phyloP scores from a whole-genome alignment of 1,140 invertebrate species.

The Leptoteleia sp. region DNA sequence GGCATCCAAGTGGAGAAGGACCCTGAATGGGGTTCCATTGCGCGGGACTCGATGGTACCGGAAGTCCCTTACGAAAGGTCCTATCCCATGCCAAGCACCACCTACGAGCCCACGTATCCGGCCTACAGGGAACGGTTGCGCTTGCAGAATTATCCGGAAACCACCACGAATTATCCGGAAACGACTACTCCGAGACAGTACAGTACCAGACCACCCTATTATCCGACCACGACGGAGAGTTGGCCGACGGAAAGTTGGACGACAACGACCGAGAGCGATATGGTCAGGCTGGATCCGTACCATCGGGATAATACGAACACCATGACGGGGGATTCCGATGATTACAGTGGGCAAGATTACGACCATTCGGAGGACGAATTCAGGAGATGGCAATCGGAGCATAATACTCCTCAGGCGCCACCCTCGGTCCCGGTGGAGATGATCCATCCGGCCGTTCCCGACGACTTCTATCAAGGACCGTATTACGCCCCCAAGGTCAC shows the following conservation, averaged over 20 bases:
- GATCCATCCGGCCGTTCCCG: conserved; percentile 40
- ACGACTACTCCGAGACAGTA: conserved; percentile 18
- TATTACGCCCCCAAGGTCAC: conserved; percentile 64
- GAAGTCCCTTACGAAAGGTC: not conserved
- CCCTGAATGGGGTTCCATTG: conserved; percentile 65
- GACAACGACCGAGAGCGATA: conserved; percentile 29
- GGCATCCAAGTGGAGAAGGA: conserved; percentile 71
- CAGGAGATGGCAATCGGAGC: conserved; percentile 19
- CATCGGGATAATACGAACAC: not conserved
- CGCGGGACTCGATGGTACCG: conserved; percentile 55
- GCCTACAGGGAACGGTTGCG: conserved; percentile 55
- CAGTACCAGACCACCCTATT: conserved; percentile 21
- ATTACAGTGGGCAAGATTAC: conserved; percentile 8
- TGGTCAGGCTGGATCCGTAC: conserved; percentile 19
- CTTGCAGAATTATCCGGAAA: conserved; percentile 18
- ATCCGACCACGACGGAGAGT: conserved; percentile 23
- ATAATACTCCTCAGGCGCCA: conserved; percentile 16
- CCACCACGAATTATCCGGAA: conserved; percentile 17
- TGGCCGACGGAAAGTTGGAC: too few species aligned
- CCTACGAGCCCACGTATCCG: conserved; percentile 27
- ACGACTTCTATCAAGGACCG: conserved; percentile 59
- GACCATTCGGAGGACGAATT: conserved; percentile 16
- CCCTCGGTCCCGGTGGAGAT: conserved; percentile 39
- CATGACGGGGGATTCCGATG: not conserved
- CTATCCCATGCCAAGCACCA: conserved; percentile 15